Conservation (phyloP, 2,797 vertebrate species). For the Anas bernieri region DNA sequence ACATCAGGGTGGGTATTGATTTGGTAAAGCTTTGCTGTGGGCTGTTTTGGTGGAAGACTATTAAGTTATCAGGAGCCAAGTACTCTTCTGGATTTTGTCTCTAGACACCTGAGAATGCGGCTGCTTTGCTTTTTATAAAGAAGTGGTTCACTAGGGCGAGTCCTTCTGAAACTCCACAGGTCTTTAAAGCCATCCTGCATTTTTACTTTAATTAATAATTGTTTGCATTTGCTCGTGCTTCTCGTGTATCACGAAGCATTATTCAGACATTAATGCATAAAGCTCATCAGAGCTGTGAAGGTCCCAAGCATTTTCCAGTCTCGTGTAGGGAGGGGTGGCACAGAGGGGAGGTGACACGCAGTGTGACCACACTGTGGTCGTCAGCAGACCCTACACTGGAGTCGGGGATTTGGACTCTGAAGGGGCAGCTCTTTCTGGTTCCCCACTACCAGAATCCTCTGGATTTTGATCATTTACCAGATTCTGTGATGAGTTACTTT, state of each 20-base stretch:
- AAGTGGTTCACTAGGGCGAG: neutral
- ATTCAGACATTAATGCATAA: neutral
- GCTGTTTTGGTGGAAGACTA: neutral
- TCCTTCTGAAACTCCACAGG: constrained; percentile 17
- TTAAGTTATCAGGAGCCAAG: neutral
- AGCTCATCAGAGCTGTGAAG: neutral
- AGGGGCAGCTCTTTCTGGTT: neutral
- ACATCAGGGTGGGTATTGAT: neutral
- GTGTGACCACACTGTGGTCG: neutral
- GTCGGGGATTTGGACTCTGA: neutral
- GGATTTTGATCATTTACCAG: neutral
- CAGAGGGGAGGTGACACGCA: neutral
- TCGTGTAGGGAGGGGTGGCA: neutral
- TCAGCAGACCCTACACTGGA: neutral
- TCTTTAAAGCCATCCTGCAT: constrained; percentile 43
- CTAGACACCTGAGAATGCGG: neutral
- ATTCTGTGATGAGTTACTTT: neutral
- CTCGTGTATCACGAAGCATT: neutral
- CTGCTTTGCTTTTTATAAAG: constrained; percentile 33
- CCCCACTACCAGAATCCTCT: neutral
- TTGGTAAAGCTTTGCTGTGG: neutral
- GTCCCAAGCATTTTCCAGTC: neutral
- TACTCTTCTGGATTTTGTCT: neutral
- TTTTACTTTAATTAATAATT: constrained; percentile 49
- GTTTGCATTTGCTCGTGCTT: neutral